phyloP scores from a whole-genome alignment of 1,140 invertebrate genomes.

The Nebria ingens region DNA sequence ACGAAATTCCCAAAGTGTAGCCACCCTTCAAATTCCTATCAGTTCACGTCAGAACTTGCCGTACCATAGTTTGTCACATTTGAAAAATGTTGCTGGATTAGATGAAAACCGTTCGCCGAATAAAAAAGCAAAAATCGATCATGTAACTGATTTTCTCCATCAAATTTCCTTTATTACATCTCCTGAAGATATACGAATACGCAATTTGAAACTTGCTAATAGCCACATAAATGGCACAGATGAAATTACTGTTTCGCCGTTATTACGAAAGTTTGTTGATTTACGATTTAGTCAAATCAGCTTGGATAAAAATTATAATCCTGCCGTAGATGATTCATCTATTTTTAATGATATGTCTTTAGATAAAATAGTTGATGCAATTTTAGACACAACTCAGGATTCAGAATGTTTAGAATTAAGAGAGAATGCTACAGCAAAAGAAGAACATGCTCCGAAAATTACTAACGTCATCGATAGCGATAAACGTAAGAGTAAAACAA shows the following conservation, averaged over 20 bases:
- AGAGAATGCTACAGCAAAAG: conserved; percentile 26
- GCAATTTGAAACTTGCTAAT: background rate
- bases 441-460: conserved; percentile 25
- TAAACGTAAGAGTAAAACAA: too few species aligned
- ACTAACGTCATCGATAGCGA: conserved; percentile 21
- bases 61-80: background rate
- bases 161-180: conserved; percentile 41
- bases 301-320: conserved; percentile 14
- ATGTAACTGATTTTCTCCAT: conserved; percentile 42
- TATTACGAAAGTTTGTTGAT: conserved; percentile 30
- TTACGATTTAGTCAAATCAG: conserved; percentile 23
- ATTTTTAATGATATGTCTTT: conserved; percentile 31
- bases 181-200: conserved; percentile 33
- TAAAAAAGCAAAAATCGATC: conserved; percentile 29
- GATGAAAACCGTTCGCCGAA: conserved; percentile 12
- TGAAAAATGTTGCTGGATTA: background rate
- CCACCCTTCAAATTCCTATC: conserved; percentile 9
- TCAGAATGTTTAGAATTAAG: conserved; percentile 10
- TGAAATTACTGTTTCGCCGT: conserved; percentile 26
- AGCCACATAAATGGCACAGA: conserved; percentile 8
- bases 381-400: conserved; percentile 24
- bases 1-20: conserved; percentile 17
- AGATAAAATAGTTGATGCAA: conserved; percentile 30
- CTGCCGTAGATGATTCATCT: conserved; percentile 24
- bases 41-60: background rate